Evolutionary conservation across 2,797 vertebrate genomes (phyloP), one percentile per base, ranked within the genome.

Genomic region (Thaleichthys pacificus): DNA sequence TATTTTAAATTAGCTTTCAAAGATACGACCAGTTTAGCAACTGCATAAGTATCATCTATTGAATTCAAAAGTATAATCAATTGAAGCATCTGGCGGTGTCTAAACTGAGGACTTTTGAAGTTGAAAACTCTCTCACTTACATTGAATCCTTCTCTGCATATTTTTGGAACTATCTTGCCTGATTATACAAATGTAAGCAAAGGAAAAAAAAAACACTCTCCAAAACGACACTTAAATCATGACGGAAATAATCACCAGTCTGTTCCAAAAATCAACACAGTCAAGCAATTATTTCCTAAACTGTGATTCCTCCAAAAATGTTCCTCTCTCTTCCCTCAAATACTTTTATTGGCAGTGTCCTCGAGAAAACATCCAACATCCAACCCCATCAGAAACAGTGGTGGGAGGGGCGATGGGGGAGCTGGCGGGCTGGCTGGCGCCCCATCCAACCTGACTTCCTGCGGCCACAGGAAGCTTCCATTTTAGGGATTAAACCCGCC

Each of bases 401-500:
- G 65, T 69, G n/a, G 19, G 32, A 32, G 17, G n/a, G 54, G 42
- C 11, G 2, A 42, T 14, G 0, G 8, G 58, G 71, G 58, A 21
- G 70, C 21, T 30, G 68, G 61, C 28, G 61, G 64, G 71, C 71
- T 76, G 70, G 69, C 42, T 63, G 19, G 22, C 70, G 51, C 64
- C 49, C 30, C 0, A n/a, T 60, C 79, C 74, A 70, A 21, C 67
- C 66, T 61, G 70, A 87, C 77, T 82, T 82, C 72, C 75, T 80
- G 77, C 68, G 65, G 78, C 72, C 74, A 83, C 68, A 70, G 79
- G 71, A 81, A 84, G 80, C 78, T 86, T 78, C 54, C 54, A 76
- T 85, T 87, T 81, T 38, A 66, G 61, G 82, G 82, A 85, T 90
- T 89, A 85, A 77, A 78, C 75, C 80, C 77, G 17, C 51, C 19